Evolutionary conservation across 2,888 invertebrate species (phyloP), one percentile per base, ranked within the genome.

Genomic region (Himalopsyche tibetana): DNA sequence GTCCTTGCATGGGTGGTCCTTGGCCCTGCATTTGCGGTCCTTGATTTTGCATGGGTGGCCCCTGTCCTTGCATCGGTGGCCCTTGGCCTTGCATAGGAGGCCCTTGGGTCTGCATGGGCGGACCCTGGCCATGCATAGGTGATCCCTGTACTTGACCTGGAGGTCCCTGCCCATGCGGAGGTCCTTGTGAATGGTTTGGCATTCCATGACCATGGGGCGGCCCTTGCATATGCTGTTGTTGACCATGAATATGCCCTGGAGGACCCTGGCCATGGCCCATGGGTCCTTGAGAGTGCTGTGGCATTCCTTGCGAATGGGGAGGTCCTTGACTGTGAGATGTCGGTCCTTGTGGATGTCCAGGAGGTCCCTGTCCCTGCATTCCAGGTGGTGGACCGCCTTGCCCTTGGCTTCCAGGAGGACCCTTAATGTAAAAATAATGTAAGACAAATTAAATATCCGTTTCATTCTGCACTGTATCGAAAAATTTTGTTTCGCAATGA

Each of bases 281-380:
- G 9, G 84, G 86, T n/a, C 83, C 85, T 63, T 80, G 85, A 17
- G 82, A 55, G 51, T 85, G 85, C 89, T 89, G 40, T 89, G 89
- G 88, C 90, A 89, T 86, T 2, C 89, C 92, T 87, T 91, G 91
- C 11, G 91, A 92, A 88, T 93, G 92, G 4, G 92, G 92, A 0
- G 91, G 90, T 28, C 93, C 93, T 91, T 94, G 91, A 15, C 51
- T 42, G 55, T 84, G 84, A 89, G 89, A 88, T 3, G 74, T 36
- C 89, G 89, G 87, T 6, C 89, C 92, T 87, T 91, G 91, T 9
- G 91, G 92, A 88, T 93, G 87, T 28, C 84, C 92, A 4, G 92
- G 92, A 1, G 91, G 90, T 19, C 93, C 93, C 91, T 94, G 91
- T 17, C 92, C 92, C 17, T 93, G 92, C 0, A 92, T 89, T 5